These are phyloP conservation scores for Nothura maculosa DNA, from an alignment of 2,797 vertebrate species.

Conservation along the genomic window DNA sequence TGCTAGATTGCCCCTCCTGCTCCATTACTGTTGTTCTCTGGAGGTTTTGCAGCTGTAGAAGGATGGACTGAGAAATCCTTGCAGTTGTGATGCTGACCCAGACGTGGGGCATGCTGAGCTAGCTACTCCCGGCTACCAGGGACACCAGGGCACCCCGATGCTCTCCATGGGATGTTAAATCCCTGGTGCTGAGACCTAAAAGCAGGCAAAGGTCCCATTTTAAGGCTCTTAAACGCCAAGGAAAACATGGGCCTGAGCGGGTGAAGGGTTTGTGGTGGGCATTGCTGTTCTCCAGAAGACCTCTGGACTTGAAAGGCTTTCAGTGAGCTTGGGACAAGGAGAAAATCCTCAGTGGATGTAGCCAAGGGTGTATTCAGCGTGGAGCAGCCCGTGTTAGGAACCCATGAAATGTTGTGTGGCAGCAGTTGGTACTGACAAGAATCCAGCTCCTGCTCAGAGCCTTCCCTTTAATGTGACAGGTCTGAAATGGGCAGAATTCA, in stretches of 20 bases:
- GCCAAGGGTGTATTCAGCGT: no score
- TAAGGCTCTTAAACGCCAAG: neutral
- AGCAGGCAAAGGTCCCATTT: rapidly evolving
- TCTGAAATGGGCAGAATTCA: neutral
- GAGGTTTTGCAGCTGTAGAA: neutral
- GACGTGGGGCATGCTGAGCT: neutral
- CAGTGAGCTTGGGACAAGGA: neutral
- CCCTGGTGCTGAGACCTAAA: neutral
- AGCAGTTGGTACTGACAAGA: neutral
- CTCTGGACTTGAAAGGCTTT: neutral
- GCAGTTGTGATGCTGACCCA: neutral
- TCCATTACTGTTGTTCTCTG: neutral
- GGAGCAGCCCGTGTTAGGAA: neutral
- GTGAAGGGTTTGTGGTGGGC: neutral
- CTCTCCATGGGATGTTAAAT: neutral
- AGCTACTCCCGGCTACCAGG: neutral
- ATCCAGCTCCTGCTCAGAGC: neutral
- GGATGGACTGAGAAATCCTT: neutral
- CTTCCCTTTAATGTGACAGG: neutral
- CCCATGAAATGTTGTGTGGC: neutral
- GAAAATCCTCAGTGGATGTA: neutral
- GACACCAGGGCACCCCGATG: neutral
- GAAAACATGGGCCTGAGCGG: neutral
- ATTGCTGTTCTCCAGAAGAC: neutral
- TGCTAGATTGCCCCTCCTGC: neutral